phyloP scores from a whole-genome alignment of 1,140 invertebrate genomes.

The roundworm (Caenorhabditis elegans) region WBcel235 BX284606.5:1039501-1040000 shows the following conservation, averaged over 20 bases:
- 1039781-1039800: constrained; percentile 65
- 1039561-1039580: constrained; percentile 18
- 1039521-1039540: too few species aligned
- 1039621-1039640: too few species aligned
- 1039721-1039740: too few species aligned
- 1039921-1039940: constrained; percentile 63
- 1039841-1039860: constrained; percentile 49
- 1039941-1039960: constrained; percentile 62
- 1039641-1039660: too few species aligned
- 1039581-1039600: too few species aligned
- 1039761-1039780: constrained; percentile 65
- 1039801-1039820: constrained; percentile 61
- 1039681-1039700: too few species aligned
- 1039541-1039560: too few species aligned
- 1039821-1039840: constrained; percentile 62
- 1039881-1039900: constrained; percentile 48
- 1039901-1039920: constrained; percentile 53
- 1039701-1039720: too few species aligned
- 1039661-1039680: too few species aligned
- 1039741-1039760: constrained; percentile 65
- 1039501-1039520: too few species aligned
- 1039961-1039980: constrained; percentile 61
- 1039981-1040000: constrained; percentile 55
- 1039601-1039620: too few species aligned
- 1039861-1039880: not conserved